Percentiles rank a stretch among this genome's conserved stretches.
Conservation (phyloP, 2,797 vertebrate species). For the Rhinella marina region DNA sequence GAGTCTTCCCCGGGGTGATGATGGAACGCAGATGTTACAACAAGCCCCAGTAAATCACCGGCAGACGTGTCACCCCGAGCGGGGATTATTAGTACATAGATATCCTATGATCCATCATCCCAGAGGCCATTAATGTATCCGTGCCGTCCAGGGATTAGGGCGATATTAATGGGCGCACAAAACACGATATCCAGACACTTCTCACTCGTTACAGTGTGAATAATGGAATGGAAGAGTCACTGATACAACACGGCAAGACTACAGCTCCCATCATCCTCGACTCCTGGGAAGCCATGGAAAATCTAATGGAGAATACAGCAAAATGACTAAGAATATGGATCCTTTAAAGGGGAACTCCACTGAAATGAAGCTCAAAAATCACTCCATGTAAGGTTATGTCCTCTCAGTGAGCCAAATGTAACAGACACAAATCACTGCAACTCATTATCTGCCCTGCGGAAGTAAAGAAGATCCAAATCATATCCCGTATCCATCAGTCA, state of each 20-base stretch:
- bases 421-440: too few species aligned
- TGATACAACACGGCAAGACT: background rate
- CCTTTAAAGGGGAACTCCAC: too few species aligned
- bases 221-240: background rate
- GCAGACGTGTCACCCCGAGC: background rate
- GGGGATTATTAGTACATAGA: background rate
- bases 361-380: too few species aligned
- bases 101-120: background rate
- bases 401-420: too few species aligned
- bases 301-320: too few species aligned
- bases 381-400: too few species aligned
- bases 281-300: too few species aligned
- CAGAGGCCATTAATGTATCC: background rate
- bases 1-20: background rate
- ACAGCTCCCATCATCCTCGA: background rate
- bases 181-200: background rate
- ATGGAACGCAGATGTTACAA: conserved; percentile 7
- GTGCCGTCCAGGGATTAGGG: background rate
- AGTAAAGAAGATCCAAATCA: too few species aligned
- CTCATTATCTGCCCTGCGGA: too few species aligned
- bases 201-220: background rate
- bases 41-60: background rate
- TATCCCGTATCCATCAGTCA: too few species aligned
- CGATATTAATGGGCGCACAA: background rate
- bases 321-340: too few species aligned